These are phyloP conservation scores for Limnephilus lunatus DNA, from an alignment of 2,888 invertebrate genomes.

Conservation along the genomic window DNA sequence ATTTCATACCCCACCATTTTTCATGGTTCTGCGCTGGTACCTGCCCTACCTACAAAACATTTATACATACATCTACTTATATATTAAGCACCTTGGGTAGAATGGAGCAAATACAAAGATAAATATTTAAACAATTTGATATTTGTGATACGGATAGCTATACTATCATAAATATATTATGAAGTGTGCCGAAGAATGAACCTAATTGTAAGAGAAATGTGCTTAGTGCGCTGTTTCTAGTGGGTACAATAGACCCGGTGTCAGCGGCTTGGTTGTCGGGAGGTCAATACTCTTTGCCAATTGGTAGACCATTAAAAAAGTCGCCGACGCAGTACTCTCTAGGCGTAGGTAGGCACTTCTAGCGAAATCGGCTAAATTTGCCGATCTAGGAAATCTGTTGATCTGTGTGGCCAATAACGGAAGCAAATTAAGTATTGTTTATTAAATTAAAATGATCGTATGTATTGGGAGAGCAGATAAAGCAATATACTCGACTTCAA, in stretches of 20 bases:
- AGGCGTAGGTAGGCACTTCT: background rate
- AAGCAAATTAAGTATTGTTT: background rate
- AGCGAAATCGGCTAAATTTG: background rate
- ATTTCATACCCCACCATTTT: too few relatives aligned
- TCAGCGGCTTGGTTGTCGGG: background rate
- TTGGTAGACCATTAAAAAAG: conserved; percentile 7
- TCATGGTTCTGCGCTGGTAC: too few relatives aligned
- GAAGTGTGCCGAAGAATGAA: background rate
- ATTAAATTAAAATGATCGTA: background rate
- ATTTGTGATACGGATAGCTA: too few relatives aligned
- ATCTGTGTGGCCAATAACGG: background rate
- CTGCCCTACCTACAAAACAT: too few relatives aligned
- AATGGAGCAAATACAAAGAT: too few relatives aligned
- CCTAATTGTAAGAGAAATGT: background rate
- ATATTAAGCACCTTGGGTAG: too few relatives aligned
- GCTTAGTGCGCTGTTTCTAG: background rate
- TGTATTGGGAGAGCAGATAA: background rate
- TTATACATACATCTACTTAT: too few relatives aligned
- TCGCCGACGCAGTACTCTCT: background rate
- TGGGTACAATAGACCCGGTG: background rate
- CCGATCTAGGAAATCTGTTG: background rate
- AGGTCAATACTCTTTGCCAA: background rate
- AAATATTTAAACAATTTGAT: too few relatives aligned
- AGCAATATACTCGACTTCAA: too few relatives aligned
- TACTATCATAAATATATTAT: too few relatives aligned